Evolutionary conservation across 2,797 vertebrate species (phyloP), one percentile per base, ranked within the genome.

Genomic region (Crossoptilon crossoptilon): DNA sequence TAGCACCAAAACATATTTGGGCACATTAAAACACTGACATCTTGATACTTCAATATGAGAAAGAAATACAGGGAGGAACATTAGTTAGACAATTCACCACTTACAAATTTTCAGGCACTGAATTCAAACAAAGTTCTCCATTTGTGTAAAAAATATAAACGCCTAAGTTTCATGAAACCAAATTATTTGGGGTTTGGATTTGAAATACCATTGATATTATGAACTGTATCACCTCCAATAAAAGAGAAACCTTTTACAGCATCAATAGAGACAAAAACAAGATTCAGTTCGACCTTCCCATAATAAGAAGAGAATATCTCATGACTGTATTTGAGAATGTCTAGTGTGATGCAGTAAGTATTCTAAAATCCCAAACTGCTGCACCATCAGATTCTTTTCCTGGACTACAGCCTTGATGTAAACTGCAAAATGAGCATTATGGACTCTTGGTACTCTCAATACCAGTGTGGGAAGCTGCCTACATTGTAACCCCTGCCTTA

Each of bases 51-150:
- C 67, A 77, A 29, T 14, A 71, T 10, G 59, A 87, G 44, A 83
- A 53, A 80, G 44, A 88, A 86, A 72, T 0, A 0, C 14, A 37
- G 6, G 56, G 2, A 17, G 11, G 5, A 4, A 2, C 19, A 4
- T 31, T 39, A 69, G 22, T 55, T 43, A 44, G 6, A 69, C 26
- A 66, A 76, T 37, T 11, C 55, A 69, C 84, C 64, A 69, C 24
- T 26, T 39, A 55, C 0, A 71, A 29, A 81, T 86, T 82, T 67
- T 6, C 37, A 88, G 0, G 59, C 37, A 90, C 82, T 16, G 2
- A 81, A 72, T 56, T 35, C 5, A 22, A 60, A 62, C 19, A 59
- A 8, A 24, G 55, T 70, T 48, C 10, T 67, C 43, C 31, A n/a
- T 16, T 8, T 55, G 19, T 33, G 11, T 67, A 87, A 87, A 59